phyloP scores from a whole-genome alignment of 2,888 invertebrate species.

The Hyppa rectilinea region DNA sequence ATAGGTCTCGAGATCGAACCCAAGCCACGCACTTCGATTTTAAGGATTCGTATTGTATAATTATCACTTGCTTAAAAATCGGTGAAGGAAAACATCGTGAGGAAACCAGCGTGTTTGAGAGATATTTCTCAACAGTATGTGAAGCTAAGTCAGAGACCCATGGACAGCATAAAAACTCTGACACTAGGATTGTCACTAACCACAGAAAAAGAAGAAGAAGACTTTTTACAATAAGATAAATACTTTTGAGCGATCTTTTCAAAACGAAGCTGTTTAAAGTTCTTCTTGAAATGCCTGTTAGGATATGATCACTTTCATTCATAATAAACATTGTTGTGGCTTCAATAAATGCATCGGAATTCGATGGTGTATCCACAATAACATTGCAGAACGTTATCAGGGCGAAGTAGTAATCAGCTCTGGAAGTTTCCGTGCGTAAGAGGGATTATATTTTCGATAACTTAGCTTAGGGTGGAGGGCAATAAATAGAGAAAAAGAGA shows the following conservation, averaged over 20 bases:
- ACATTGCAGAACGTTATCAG: conserved; percentile 78
- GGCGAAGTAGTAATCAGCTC: conserved; percentile 87
- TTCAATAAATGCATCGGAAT: conserved; percentile 7
- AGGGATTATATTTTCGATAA: conserved; percentile 91
- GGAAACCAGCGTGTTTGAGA: too few relatives aligned
- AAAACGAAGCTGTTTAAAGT: not conserved
- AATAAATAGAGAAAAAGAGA: conserved; percentile 87
- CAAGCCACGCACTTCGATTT: too few relatives aligned
- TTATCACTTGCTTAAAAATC: too few relatives aligned
- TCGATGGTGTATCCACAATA: conserved; percentile 71
- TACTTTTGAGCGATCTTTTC: not conserved
- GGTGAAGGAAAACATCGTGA: too few relatives aligned
- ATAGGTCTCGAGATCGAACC: too few relatives aligned
- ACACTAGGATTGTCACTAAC: too few relatives aligned
- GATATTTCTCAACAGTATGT: too few relatives aligned
- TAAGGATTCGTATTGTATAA: too few relatives aligned
- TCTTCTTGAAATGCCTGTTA: not conserved
- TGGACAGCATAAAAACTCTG: too few relatives aligned
- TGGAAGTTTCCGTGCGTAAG: conserved; percentile 87
- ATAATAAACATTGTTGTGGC: not conserved
- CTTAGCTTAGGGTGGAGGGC: conserved; percentile 86
- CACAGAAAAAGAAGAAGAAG: too few relatives aligned
- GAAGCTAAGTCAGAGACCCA: too few relatives aligned
- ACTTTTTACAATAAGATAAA: too few relatives aligned
- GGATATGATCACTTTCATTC: not conserved